Evolutionary conservation across 1,140 invertebrate genomes (phyloP), one percentile per base, ranked within the genome.

Genomic region (Popillia japonica): DNA sequence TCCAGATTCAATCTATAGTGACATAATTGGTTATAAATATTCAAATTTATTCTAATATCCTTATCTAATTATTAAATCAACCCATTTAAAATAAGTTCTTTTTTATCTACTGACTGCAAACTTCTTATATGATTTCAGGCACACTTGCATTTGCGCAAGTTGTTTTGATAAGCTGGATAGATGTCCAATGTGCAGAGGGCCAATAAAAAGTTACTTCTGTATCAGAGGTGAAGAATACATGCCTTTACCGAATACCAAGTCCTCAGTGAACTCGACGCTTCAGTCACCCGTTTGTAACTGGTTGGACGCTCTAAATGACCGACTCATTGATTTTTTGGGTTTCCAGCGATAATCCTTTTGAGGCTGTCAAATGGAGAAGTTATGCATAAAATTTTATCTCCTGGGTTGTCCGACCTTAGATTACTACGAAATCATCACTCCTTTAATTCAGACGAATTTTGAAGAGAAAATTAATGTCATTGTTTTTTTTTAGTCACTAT

Each of bases 151-250:
- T n/a, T 96, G 95, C 87, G 91, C 92, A 40, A 89, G 90, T 14
- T 95, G 94, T 83, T 92, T 94, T 83, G 89, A 88, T 42, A 93
- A 92, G 84, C 86, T 95, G 59, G 92, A 94, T 82, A 90, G 92
- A 42, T 96, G 94, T 86, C 94, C 95, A 6, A 94, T 96, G 89
- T 96, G 95, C 85, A 89, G 95, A 44, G 92, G 92, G 79, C 91
- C 91, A 6, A 95, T 96, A 79, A 92, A 92, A 78, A 93, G 92
- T 81, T 96, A 94, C 87, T 95, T 95, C 87, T 93, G 92, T 85
- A 94, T 94, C 79, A 86, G 93, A 34, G 90, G 90, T 74, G 93
- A 94, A 80, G 93, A 94, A 44, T 93, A 94, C 81, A 90, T 93
- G 85, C 89, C 92, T 2, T 87, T 90, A n/a, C 78, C 80, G n/a